Base-by-base conservation (phyloP, 2,888 invertebrate genomes). In the Sesamia inferens region DNA sequence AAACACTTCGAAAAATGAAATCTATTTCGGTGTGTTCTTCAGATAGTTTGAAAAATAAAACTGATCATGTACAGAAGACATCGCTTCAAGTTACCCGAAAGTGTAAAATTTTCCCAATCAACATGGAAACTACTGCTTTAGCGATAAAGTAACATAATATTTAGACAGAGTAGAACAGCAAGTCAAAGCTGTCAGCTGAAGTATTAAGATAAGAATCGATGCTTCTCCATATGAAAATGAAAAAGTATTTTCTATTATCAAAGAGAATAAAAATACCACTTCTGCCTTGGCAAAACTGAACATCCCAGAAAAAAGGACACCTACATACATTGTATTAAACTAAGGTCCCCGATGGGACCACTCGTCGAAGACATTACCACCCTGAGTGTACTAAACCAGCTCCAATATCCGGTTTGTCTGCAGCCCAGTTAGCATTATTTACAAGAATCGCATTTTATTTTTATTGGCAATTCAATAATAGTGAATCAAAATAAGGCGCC, bases 401-500 rank as follows among this genome's bases (percentile, higher is more conserved):
- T 51, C 16, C 48, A 19, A 42, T 76, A 65, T 47, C 54, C 55
- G 24, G 62, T 55, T 48, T 44, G 24, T 22, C 22, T 68, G 19
- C 31, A 57, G 75, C 47, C 22, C 48, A 63, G 58, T 65, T 57
- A 62, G 14, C n/a, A 3, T 59, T 74, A 58, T 80, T 68, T 61
- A 68, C 44, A 64, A 71, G 47, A 24, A n/a, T 54, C 42, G 24
- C 62, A 70, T 39, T 58, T 59, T n/a, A 63, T 51, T 81, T 80
- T 55, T 82, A 65, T 64, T 71, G 58, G 16, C 24, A 57, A 51
- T 22, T 51, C 63, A 71, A 71, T 22, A 76, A 64, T 71, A 71
- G 44, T 66, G 54, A 59, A 59, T 59, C 67, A 39, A 71, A 78
- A 82, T 79, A 82, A 82, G 78, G 66, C 22, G 64, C 51, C 67